Evolutionary conservation across 1,140 invertebrate species (phyloP).

Genomic region (Myzus persicae): DNA sequence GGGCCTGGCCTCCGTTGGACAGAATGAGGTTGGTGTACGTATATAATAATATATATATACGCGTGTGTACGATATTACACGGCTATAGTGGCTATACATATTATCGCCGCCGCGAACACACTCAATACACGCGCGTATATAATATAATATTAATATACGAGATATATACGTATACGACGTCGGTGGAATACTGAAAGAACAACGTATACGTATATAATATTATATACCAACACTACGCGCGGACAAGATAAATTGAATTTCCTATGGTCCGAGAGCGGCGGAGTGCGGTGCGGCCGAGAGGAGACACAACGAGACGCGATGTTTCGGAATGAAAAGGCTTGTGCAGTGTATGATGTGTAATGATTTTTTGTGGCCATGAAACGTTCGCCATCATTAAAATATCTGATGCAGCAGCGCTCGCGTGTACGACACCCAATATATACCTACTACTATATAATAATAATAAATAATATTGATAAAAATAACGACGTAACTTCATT

Average conservation of each 20-base stretch:
- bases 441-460: neutral
- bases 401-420: slow-evolving; percentile 7
- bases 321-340: slow-evolving; percentile 51
- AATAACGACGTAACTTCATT: neutral
- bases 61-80: slow-evolving; percentile 9
- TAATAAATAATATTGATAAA: neutral
- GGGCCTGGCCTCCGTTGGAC: slow-evolving; percentile 48
- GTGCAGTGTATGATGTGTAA: neutral
- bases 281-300: slow-evolving; percentile 17
- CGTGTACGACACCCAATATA: neutral
- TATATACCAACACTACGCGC: neutral
- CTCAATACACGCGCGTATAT: neutral
- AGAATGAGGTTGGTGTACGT: slow-evolving; percentile 50
- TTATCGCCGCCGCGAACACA: neutral
- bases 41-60: neutral
- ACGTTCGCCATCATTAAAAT: slow-evolving; percentile 47
- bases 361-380: slow-evolving; percentile 45
- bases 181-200: slow-evolving; percentile 32
- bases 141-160: neutral
- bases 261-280: slow-evolving; percentile 21
- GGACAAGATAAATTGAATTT: slow-evolving; percentile 55
- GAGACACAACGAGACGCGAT: neutral
- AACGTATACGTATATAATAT: neutral
- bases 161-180: neutral
- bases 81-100: neutral